These are phyloP conservation scores for Caiman crocodilus DNA, from an alignment of 2,797 vertebrate species.

Conservation along the genomic window DNA sequence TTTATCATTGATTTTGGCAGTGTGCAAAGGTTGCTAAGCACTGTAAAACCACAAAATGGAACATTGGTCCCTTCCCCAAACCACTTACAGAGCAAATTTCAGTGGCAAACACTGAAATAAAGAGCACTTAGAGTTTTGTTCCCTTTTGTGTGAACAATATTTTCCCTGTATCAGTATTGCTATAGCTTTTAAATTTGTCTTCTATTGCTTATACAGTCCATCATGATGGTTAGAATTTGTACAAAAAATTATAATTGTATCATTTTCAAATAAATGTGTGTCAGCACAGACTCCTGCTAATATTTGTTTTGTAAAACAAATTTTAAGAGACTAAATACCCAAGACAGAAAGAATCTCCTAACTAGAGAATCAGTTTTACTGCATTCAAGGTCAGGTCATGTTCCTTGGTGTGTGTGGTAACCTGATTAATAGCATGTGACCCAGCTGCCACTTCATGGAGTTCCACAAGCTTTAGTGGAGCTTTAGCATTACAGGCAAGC, in stretches of 20 bases:
- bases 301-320: neutral
- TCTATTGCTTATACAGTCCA: neutral
- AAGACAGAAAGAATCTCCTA: neutral
- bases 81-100: constrained; percentile 18
- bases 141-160: neutral
- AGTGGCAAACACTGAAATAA: constrained; percentile 22
- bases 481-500: neutral
- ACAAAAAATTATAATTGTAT: constrained; percentile 29
- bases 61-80: constrained; percentile 7
- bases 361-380: neutral
- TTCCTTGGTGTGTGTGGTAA: neutral
- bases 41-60: constrained; percentile 19
- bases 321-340: neutral
- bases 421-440: neutral
- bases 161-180: constrained; percentile 1
- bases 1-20: constrained; percentile 32
- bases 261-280: neutral
- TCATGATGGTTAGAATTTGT: neutral
- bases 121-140: constrained; percentile 25
- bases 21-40: constrained; percentile 4
- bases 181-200: constrained; percentile 37
- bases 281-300: neutral
- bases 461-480: neutral
- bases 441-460: neutral
- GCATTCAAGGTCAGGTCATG: neutral